These are phyloP conservation scores for Drosophila parvula DNA, from an alignment of 1,140 invertebrate species.

Conservation along the genomic window DNA sequence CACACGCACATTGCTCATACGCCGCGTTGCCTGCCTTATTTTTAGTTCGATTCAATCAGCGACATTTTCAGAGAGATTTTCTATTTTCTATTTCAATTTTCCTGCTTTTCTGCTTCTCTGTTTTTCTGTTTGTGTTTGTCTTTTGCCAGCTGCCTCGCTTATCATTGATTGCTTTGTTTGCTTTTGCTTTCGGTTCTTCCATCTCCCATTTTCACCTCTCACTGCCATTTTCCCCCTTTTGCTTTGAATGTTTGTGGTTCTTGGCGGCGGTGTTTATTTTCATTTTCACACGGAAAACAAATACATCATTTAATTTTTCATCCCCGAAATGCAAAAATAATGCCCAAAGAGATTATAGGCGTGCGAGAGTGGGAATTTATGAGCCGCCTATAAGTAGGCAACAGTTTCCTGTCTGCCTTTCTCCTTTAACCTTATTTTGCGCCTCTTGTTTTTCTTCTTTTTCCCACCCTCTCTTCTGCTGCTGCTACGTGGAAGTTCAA, in stretches of 20 bases:
- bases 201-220: slow-evolving; percentile 15
- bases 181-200: slow-evolving; percentile 34
- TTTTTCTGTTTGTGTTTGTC: slow-evolving; percentile 53
- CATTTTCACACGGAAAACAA: slow-evolving; percentile 51
- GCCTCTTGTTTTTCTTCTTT: neutral
- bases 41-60: slow-evolving; percentile 80
- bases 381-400: slow-evolving; percentile 48
- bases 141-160: slow-evolving; percentile 45
- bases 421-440: slow-evolving; percentile 7
- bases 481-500: slow-evolving; percentile 35
- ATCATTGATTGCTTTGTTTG: slow-evolving; percentile 55
- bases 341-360: slow-evolving; percentile 41
- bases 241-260: slow-evolving; percentile 35
- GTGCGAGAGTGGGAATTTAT: slow-evolving; percentile 43
- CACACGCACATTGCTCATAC: slow-evolving; percentile 67
- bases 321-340: slow-evolving; percentile 32
- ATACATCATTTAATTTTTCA: slow-evolving; percentile 51
- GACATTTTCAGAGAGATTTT: slow-evolving; percentile 72
- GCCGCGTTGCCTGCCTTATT: slow-evolving; percentile 70
- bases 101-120: slow-evolving; percentile 20
- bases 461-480: neutral
- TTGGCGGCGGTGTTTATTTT: slow-evolving; percentile 32
- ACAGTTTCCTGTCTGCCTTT: slow-evolving; percentile 21
- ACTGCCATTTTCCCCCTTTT: slow-evolving; percentile 17
- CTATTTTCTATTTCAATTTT: slow-evolving; percentile 20